phyloP scores from a whole-genome alignment of 1,140 invertebrate genomes.

The Apocrypta bakeri region DNA sequence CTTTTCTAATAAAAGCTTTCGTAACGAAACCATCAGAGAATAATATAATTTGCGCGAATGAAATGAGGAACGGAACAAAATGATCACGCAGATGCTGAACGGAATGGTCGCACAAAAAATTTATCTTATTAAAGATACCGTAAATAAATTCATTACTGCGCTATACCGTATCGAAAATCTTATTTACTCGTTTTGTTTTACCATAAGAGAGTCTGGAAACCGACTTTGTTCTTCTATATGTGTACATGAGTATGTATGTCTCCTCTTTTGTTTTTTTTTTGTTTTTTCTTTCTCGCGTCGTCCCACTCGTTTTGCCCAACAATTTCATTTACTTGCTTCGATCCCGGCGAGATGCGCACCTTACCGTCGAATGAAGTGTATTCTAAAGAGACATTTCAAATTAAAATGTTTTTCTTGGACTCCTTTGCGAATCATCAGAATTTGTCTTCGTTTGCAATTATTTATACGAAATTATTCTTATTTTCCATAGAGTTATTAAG shows the following conservation, averaged over 20 bases:
- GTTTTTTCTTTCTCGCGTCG: neutral
- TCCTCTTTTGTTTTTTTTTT: conserved; percentile 1
- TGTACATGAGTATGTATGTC: too few species aligned
- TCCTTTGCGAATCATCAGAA: conserved; percentile 14
- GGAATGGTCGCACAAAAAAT: neutral
- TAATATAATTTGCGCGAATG: too few species aligned
- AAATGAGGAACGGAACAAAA: too few species aligned
- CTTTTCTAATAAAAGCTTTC: too few species aligned
- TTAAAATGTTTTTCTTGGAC: conserved; percentile 39
- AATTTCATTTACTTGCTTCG: conserved; percentile 45
- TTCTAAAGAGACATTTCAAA: conserved; percentile 32
- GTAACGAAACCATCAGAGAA: too few species aligned
- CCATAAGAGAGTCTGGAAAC: neutral
- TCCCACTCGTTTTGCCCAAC: neutral
- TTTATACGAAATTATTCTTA: neutral
- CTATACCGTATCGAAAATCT: neutral
- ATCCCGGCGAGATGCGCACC: conserved; percentile 19
- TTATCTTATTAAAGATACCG: conserved; percentile 26
- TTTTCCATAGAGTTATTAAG: neutral
- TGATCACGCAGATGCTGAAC: too few species aligned
- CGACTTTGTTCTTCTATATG: too few species aligned
- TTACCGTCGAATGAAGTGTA: conserved; percentile 37
- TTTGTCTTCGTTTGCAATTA: conserved; percentile 41
- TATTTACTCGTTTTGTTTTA: neutral
- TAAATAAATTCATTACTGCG: conserved; percentile 36